A percentile compares a stretch with the other conserved stretches of the same genome.
Conservation (phyloP, 2,888 invertebrate species). For the Eledona agricola region DNA sequence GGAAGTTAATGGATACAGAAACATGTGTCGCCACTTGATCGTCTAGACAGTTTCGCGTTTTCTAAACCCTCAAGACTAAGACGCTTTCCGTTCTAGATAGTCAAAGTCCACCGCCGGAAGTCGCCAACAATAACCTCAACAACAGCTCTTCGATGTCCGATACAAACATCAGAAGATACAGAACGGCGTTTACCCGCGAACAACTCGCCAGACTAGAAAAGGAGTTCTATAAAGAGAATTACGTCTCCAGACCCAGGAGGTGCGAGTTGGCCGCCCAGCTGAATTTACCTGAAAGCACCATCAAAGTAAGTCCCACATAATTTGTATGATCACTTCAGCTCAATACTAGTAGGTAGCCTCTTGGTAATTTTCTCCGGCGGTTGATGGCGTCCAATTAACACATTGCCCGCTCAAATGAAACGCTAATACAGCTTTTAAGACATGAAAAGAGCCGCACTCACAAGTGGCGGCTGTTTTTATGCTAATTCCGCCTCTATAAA, state of each 20-base stretch:
- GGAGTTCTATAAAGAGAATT: constrained; percentile 97
- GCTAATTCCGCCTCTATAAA: constrained; percentile 51
- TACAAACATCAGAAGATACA: constrained; percentile 83
- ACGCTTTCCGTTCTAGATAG: constrained; percentile 60
- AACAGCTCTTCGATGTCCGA: constrained; percentile 56
- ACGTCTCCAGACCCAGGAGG: constrained; percentile 93
- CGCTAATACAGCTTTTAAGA: constrained; percentile 59
- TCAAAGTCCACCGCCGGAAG: constrained; percentile 59
- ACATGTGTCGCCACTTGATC: constrained; percentile 45
- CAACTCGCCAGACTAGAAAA: constrained; percentile 92
- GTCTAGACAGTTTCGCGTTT: constrained; percentile 44
- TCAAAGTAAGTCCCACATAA: constrained; percentile 78
- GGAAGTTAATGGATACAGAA: constrained; percentile 42
- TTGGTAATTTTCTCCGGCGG: constrained; percentile 38
- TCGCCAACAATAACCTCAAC: constrained; percentile 45
- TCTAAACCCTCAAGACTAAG: background rate
- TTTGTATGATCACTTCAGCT: constrained; percentile 17
- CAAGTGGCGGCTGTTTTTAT: constrained; percentile 44
- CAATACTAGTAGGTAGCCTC: background rate
- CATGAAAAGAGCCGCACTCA: constrained; percentile 46
- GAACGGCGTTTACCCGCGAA: constrained; percentile 97
- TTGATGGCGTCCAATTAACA: constrained; percentile 57
- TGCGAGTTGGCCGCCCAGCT: constrained; percentile 94
- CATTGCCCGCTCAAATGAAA: constrained; percentile 56
- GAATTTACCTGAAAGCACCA: constrained; percentile 95